Conservation (phyloP, 2,888 invertebrate genomes). For the Scaptomyza cyrtandrae region DNA sequence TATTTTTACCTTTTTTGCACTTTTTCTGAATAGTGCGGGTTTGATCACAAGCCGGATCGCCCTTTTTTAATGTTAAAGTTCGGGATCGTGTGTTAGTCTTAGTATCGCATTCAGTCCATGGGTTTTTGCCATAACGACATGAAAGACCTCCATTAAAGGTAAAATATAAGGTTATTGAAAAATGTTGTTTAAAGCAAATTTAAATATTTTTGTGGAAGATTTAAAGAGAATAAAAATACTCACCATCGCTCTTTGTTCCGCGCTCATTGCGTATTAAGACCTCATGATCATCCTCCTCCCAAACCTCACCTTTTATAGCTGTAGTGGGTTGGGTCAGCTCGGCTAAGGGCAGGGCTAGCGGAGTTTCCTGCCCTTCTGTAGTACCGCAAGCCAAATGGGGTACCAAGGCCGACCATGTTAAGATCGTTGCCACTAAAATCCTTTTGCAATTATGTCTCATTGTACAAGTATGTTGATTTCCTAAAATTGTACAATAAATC, state of each 20-base stretch:
- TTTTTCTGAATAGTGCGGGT: constrained; percentile 95
- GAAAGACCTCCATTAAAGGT: constrained; percentile 84
- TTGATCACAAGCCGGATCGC: constrained; percentile 92
- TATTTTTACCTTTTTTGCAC: constrained; percentile 92
- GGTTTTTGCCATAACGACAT: constrained; percentile 93
- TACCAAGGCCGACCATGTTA: constrained; percentile 78
- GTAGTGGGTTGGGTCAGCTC: constrained; percentile 84
- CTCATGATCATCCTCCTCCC: constrained; percentile 92
- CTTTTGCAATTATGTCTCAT: constrained; percentile 72
- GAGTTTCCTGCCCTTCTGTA: constrained; percentile 84
- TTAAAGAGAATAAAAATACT: constrained; percentile 26
- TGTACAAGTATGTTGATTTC: constrained; percentile 38
- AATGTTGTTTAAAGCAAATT: not conserved
- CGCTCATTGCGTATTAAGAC: constrained; percentile 92
- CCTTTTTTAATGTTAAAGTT: constrained; percentile 93
- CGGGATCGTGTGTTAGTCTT: constrained; percentile 93
- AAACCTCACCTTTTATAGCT: constrained; percentile 87
- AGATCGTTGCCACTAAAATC: constrained; percentile 56
- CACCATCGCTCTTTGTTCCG: constrained; percentile 88
- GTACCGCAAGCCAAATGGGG: constrained; percentile 79
- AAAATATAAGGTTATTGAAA: not conserved
- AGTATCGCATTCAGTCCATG: constrained; percentile 95
- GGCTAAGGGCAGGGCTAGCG: constrained; percentile 83
- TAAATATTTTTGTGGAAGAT: not conserved
- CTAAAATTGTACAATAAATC: constrained; percentile 4